Base-by-base conservation (phyloP, 2,797 vertebrate species). In the Hozukius guyotensis region DNA sequence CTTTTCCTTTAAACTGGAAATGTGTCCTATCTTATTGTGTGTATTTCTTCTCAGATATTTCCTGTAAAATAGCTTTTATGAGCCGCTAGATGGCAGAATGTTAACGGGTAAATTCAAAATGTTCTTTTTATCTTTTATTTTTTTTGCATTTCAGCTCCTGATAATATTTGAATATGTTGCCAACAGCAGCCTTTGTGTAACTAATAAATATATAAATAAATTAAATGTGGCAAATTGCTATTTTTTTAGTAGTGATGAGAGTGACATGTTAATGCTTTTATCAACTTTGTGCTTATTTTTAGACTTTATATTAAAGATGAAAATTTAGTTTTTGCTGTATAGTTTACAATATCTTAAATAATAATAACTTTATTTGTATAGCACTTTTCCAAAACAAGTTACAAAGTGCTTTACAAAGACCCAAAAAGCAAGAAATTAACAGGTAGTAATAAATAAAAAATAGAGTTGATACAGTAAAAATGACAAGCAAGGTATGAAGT, bases 11-110 rank as follows among this genome's bases (percentile, higher is more conserved):
- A 42, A 59, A 53, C 7, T 9, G 3, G 2, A 13, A 7, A 4
- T 56, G 5, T 62, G 11, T 22, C 1, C 3, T 5, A 22, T n/a
- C 6, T 8, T 12, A 42, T 42, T 42, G 38, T 16, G 0, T 1
- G 38, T 42, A 42, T 42, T 1, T 42, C 38, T 42, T 42, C 38
- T 42, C 38, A 42, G 38, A 42, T 6, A 25, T 55, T 36, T 66
- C 18, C 14, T 18, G 69, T 52, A 14, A 36, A 77, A 14, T 32
- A 72, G 4, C 20, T 27, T 0, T 18, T 8, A 34, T 22, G 3
- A 20, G 27, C 90, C 92, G 72, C 86, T 75, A 91, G 93, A 63
- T 86, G 92, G 87, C 86, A 82, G 34, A 36, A 1, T 5, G n/a
- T 29, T 59, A 29, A 31, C 10, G 5, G 4, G 4, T 16, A 3